Base-by-base conservation (phyloP, 2,888 invertebrate genomes). In the Leptothorax acervorum region DNA sequence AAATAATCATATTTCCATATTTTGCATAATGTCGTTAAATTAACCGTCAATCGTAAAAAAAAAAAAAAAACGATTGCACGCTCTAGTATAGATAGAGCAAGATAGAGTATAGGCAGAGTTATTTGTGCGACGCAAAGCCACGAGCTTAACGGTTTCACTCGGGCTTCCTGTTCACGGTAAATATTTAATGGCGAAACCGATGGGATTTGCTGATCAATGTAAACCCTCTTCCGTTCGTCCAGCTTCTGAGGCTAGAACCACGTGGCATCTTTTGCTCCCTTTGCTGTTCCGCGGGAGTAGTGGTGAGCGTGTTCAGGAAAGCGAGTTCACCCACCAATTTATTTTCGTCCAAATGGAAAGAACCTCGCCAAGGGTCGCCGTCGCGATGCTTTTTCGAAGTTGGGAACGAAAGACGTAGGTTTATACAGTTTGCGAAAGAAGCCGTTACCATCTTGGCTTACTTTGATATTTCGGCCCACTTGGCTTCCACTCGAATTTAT, bases 161-260 rank as follows among this genome's bases (percentile, higher is more conserved):
- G 66, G 15, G 81, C 62, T 53, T 82, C 53, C 87, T 66, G 74
- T 81, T 78, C 63, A 76, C 82, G 85, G 88, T 92, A 91, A 92
- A 92, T 92, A 91, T 91, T 92, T 92, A 92, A 92, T 89, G 87
- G 88, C 78, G 86, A 90, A 87, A 88, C 88, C 90, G 90, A 88
- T 87, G 88, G 90, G 88, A 90, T 90, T 90, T 89, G 76, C 89
- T 86, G 90, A 90, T 90, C 90, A 88, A 90, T 90, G 89, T 88
- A 89, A 90, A 90, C 86, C 87, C 87, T 76, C 87, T 86, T 87
- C 85, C 76, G 88, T 53, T 87, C 85, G 89, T 82, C 87, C 89
- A 74, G 86, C 79, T 84, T 78, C 84, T 60, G 75, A 84, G 60
- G 84, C 84, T 85, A 73, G 75, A 86, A 66, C 73, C 71, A 79